Evolutionary conservation across 2,797 vertebrate species (phyloP).

Genomic region (Linurgus olivaceus): DNA sequence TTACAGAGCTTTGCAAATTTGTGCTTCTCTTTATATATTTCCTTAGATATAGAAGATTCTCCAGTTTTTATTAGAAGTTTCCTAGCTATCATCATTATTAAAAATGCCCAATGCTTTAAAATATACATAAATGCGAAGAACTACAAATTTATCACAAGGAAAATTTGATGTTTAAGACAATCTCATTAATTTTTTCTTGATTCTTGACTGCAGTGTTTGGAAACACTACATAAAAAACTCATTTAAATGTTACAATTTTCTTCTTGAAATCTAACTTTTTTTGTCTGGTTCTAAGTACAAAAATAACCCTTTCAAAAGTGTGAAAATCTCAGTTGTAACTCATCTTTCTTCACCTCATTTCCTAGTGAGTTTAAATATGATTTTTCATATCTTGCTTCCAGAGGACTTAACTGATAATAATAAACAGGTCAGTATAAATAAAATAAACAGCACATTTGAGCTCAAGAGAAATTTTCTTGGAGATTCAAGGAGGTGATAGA

Average conservation of each 20-base stretch:
- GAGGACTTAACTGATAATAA: neutral
- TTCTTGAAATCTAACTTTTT: neutral
- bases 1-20: neutral
- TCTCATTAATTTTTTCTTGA: neutral
- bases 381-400: neutral
- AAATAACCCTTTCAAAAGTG: neutral
- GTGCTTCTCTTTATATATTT: neutral
- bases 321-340: neutral
- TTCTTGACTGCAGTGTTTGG: neutral
- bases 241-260: neutral
- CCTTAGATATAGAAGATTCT: neutral
- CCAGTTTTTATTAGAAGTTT: neutral
- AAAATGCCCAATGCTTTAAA: neutral
- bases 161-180: neutral
- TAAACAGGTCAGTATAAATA: neutral
- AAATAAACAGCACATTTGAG: neutral
- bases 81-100: neutral
- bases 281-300: neutral
- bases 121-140: neutral
- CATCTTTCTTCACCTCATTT: neutral
- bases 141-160: neutral
- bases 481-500: neutral
- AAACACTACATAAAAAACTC: neutral
- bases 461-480: neutral
- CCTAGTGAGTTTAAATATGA: neutral